A percentile compares a stretch with the other conserved stretches of the same genome.
phyloP scores from a whole-genome alignment of 2,888 invertebrate genomes.

The Phyto melanocephala region DNA sequence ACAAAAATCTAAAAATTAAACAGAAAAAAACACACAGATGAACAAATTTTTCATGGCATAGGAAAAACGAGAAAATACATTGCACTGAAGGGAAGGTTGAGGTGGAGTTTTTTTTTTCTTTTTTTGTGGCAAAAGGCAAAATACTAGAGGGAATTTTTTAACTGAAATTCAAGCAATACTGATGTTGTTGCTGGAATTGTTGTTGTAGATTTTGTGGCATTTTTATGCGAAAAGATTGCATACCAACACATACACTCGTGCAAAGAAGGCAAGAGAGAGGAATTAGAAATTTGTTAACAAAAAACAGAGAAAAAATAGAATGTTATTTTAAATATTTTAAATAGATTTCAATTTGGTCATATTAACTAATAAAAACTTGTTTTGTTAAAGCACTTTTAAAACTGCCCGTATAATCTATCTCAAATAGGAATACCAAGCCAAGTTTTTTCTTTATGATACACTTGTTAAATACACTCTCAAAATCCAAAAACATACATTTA shows the following conservation, averaged over 20 bases:
- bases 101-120: background rate
- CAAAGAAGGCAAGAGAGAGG: background rate
- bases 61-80: background rate
- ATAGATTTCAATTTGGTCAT: too few relatives aligned
- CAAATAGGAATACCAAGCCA: conserved; percentile 1
- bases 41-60: conserved; percentile 8
- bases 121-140: background rate
- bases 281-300: background rate
- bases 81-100: background rate
- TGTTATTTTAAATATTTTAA: too few relatives aligned
- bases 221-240: conserved; percentile 36
- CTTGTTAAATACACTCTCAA: too few relatives aligned
- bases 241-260: background rate
- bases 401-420: background rate
- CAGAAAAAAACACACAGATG: background rate
- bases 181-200: background rate
- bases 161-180: background rate
- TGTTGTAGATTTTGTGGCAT: conserved; percentile 41
- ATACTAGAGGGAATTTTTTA: conserved; percentile 19
- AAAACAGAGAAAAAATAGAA: background rate
- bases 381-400: background rate
- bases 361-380: too few relatives aligned
- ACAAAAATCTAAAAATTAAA: background rate
- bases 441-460: background rate
- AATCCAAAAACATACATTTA: background rate